phyloP scores from a whole-genome alignment of 1,140 invertebrate genomes.

The Nylanderia fulva region DNA sequence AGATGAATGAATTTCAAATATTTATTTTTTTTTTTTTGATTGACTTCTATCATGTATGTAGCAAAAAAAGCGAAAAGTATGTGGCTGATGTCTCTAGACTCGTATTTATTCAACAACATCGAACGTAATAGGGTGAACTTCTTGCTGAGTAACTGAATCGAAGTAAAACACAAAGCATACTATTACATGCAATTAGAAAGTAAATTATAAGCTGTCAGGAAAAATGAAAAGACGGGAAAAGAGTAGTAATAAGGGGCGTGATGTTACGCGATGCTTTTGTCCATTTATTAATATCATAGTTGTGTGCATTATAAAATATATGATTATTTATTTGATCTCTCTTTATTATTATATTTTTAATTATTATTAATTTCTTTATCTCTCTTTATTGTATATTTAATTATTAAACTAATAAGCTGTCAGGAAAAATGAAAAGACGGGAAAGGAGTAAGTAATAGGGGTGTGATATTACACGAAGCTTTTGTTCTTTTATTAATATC shows the following conservation, averaged over 20 bases:
- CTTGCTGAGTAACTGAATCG: conserved; percentile 14
- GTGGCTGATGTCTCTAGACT: not conserved
- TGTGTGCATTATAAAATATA: not conserved
- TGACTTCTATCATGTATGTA: not conserved
- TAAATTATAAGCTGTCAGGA: conserved; percentile 10
- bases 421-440: conserved; percentile 11
- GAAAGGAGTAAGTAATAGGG: not conserved
- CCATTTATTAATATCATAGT: not conserved
- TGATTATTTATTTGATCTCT: not conserved
- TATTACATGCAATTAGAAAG: conserved; percentile 53
- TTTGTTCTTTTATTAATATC: not conserved
- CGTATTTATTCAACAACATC: not conserved
- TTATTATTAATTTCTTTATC: not conserved
- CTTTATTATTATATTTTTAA: not conserved
- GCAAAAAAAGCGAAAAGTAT: not conserved
- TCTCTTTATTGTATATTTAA: not conserved
- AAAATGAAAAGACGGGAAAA: conserved; percentile 25
- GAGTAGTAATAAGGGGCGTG: not conserved
- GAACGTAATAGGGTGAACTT: conserved; percentile 9
- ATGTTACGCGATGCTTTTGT: not conserved
- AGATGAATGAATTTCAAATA: too few relatives aligned
- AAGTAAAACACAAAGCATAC: not conserved
- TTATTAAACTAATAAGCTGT: too few relatives aligned
- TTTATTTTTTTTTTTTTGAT: conserved; percentile 21
- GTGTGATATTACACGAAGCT: not conserved